A percentile compares a stretch with the other conserved stretches of the same genome.
Evolutionary conservation across 2,113 vertebrate species (phyloP).

Genomic region (Plecturocebus donacophilus): DNA sequence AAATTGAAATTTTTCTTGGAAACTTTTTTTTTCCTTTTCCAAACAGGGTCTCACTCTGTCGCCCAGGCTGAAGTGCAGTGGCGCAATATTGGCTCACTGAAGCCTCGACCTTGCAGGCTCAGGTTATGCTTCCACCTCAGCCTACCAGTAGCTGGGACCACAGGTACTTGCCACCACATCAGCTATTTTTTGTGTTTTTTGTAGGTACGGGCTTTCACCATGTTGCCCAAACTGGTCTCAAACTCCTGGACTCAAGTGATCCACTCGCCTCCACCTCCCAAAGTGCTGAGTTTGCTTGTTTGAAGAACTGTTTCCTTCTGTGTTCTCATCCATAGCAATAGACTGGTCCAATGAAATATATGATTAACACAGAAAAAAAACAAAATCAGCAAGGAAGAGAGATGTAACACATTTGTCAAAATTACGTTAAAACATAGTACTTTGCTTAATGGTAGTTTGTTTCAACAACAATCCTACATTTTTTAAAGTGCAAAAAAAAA

Average conservation of each 20-base stretch:
- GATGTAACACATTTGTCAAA: neutral
- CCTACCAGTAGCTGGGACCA: too few species aligned
- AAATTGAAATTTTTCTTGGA: slow-evolving; percentile 11
- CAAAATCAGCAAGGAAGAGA: neutral
- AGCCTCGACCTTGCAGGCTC: too few species aligned
- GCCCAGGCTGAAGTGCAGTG: too few species aligned
- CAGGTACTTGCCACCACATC: too few species aligned
- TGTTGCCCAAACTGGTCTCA: too few species aligned
- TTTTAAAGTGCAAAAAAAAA: neutral
- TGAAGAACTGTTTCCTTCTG: neutral
- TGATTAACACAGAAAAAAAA: neutral
- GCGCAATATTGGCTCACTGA: too few species aligned
- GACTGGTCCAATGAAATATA: neutral
- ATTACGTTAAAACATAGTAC: neutral
- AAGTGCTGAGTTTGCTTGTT: neutral
- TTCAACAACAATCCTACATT: neutral
- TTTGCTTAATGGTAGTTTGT: neutral
- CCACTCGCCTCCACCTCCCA: too few species aligned
- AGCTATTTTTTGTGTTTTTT: too few species aligned
- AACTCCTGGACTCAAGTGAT: too few species aligned
- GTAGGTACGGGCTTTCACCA: too few species aligned
- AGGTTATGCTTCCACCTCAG: too few species aligned
- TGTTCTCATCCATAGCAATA: neutral
- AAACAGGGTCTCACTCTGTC: too few species aligned
- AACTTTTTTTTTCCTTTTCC: neutral